A percentile compares a stretch with the other conserved stretches of the same genome.
phyloP scores from a whole-genome alignment of 2,113 vertebrate species.

The Plecotus auritus region DNA sequence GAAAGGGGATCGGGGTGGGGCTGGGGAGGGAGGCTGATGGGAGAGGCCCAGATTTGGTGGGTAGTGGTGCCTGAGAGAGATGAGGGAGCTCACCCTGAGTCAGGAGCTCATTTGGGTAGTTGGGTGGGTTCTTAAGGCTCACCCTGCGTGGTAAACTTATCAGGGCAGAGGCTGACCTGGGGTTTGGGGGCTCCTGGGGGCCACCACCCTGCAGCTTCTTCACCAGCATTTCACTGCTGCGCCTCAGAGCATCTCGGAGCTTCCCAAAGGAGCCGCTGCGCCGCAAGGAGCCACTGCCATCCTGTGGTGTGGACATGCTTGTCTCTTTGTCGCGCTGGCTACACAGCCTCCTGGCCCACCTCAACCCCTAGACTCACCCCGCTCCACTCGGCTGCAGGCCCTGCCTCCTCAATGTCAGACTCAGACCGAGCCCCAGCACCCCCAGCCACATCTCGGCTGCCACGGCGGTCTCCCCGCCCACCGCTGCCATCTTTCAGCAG shows the following conservation, averaged over 20 bases:
- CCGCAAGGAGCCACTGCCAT: slow-evolving; percentile 86
- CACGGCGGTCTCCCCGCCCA: slow-evolving; percentile 78
- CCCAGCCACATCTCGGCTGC: slow-evolving; percentile 77
- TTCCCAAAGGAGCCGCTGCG: slow-evolving; percentile 91
- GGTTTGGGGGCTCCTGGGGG: slow-evolving; percentile 87
- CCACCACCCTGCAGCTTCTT: slow-evolving; percentile 91
- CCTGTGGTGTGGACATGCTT: slow-evolving; percentile 69
- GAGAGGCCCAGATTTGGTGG: background rate
- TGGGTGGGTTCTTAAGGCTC: background rate
- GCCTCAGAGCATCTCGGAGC: slow-evolving; percentile 88
- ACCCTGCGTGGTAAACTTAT: background rate
- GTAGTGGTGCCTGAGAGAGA: background rate
- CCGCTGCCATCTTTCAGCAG: slow-evolving; percentile 86
- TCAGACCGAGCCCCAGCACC: slow-evolving; percentile 65
- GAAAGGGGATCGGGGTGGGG: background rate
- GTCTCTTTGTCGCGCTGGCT: background rate
- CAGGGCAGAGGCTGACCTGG: slow-evolving; percentile 78
- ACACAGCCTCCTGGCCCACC: background rate
- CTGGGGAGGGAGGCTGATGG: background rate
- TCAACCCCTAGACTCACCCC: slow-evolving; percentile 79
- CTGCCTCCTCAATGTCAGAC: slow-evolving; percentile 80
- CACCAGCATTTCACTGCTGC: slow-evolving; percentile 93
- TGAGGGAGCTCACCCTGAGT: slow-evolving; percentile 85
- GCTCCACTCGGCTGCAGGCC: slow-evolving; percentile 84
- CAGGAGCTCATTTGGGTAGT: slow-evolving; percentile 75